Conservation (phyloP, 2,113 vertebrate species). For the Vimba vimba region DNA sequence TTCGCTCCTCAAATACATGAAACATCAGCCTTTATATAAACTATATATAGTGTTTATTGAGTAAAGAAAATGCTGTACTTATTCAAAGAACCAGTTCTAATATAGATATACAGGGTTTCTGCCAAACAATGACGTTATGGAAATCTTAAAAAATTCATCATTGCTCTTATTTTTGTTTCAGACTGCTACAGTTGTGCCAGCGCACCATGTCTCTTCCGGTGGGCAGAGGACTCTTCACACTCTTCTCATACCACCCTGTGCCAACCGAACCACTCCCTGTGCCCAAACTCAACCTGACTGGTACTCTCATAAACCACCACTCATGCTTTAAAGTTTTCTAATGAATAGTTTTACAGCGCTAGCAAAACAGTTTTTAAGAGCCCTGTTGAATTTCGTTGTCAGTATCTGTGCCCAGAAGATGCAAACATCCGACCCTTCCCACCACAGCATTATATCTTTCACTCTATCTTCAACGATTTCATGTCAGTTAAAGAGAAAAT, state of each 20-base stretch:
- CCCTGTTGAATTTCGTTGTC: not conserved
- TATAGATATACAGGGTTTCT: no score
- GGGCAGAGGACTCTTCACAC: constrained; percentile 94
- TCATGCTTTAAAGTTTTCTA: not conserved
- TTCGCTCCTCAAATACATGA: no score
- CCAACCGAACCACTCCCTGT: constrained; percentile 93
- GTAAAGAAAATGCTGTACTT: no score
- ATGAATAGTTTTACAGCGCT: not conserved
- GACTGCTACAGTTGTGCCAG: constrained; percentile 93
- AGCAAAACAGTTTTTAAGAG: not conserved
- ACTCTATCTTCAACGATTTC: not conserved
- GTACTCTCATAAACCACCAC: constrained; percentile 67
- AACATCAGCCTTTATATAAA: no score
- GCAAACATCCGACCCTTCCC: not conserved
- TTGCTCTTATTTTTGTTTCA: constrained; percentile 57
- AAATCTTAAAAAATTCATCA: not conserved
- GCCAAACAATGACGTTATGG: not conserved
- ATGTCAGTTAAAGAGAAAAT: not conserved
- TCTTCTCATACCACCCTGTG: constrained; percentile 96
- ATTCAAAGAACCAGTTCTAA: no score
- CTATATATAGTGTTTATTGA: no score
- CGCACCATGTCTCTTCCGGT: constrained; percentile 95
- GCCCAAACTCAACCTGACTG: constrained; percentile 95
- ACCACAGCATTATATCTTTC: not conserved
- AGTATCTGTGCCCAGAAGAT: not conserved